Base-by-base conservation (phyloP, 2,888 invertebrate species). In the Morpho helenor region DNA sequence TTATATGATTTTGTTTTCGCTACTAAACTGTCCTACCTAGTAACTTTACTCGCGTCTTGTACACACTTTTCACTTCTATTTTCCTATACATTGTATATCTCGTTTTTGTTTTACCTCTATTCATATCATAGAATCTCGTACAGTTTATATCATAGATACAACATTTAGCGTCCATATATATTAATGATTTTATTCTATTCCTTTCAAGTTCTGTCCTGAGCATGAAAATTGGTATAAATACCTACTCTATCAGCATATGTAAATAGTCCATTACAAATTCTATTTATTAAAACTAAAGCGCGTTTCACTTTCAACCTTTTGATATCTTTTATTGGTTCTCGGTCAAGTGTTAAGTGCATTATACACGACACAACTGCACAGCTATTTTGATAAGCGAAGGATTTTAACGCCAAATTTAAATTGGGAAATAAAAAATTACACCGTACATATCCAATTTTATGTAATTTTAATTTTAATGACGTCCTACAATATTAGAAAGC, bases 181-280 rank as follows among this genome's bases (percentile, higher is more conserved):
- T 44, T 52, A 23, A 50, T 55, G 47, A 52, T 60, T 62, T 47
- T 48, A 61, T 58, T 50, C 50, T 44, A 16, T 59, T 59, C 16
- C 57, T 57, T 59, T 59, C 22, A 48, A 59, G 54, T 46, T 52
- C 39, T 31, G 31, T 8, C 9, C 49, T 46, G 42, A 49, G 44
- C 10, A 43, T 55, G 42, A 46, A 40, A 52, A 22, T 42, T 40
- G 45, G 45, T 53, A 9, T 51, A 52, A 56, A 10, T 49, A 43
- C 52, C 45, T 49, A 52, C 48, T 46, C 44, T 57, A 9, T 57
- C 49, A 41, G 52, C 59, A 65, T 52, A 49, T 72, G 72, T 72
- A 72, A 63, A 72, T 70, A 70, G 66, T 64, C 60, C 67, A 68
- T 67, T 64, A 65, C 59, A 61, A 54, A 61, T 55, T 57, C 56